Conservation (phyloP, 1,140 invertebrate species). For the Drosophila mayri region DNA sequence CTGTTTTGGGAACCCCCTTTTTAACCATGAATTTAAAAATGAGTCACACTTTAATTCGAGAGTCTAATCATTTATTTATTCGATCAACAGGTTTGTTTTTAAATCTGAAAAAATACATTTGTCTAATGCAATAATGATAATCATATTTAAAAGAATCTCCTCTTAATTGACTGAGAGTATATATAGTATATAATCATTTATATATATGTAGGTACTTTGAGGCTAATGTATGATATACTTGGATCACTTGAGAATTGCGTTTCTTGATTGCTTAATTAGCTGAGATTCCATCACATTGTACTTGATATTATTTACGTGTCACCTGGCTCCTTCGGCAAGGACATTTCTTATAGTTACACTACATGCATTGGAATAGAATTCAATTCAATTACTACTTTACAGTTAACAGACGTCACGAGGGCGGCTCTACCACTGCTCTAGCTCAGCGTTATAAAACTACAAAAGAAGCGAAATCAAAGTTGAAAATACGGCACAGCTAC, state of each 20-base stretch:
- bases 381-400: slow-evolving; percentile 23
- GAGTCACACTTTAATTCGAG: slow-evolving; percentile 7
- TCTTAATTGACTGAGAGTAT: slow-evolving; percentile 26
- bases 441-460: slow-evolving; percentile 74
- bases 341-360: slow-evolving; percentile 24
- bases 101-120: slow-evolving; percentile 24
- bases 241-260: slow-evolving; percentile 42
- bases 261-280: slow-evolving; percentile 19
- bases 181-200: neutral
- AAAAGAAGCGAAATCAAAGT: slow-evolving; percentile 63
- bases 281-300: slow-evolving; percentile 53
- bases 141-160: slow-evolving; percentile 6
- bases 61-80: slow-evolving; percentile 34
- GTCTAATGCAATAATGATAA: slow-evolving; percentile 10
- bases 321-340: neutral
- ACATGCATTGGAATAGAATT: slow-evolving; percentile 14
- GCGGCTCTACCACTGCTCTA: slow-evolving; percentile 60
- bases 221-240: slow-evolving; percentile 7
- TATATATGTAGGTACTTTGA: slow-evolving; percentile 4
- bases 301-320: slow-evolving; percentile 28
- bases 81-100: slow-evolving; percentile 23
- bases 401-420: slow-evolving; percentile 21
- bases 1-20: neutral
- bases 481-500: slow-evolving; percentile 41
- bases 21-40: neutral